Evolutionary conservation across 2,888 invertebrate species (phyloP).

Genomic region (Anoplius nigerrimus): DNA sequence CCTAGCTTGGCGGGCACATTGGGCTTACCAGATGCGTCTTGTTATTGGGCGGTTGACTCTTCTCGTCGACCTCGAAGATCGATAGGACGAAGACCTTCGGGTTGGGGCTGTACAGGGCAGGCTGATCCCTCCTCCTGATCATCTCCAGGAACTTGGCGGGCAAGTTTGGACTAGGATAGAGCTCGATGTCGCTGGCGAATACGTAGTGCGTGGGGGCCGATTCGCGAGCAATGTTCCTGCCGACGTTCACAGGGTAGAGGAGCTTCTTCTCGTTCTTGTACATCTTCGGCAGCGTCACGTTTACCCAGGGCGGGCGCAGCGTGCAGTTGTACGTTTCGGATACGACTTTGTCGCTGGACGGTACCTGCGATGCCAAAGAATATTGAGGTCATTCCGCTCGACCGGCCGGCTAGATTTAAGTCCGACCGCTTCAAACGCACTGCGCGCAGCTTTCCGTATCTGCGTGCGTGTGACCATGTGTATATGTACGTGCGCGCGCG

Average conservation of each 20-base stretch:
- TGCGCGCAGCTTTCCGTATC: no score
- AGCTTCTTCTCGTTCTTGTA: constrained; percentile 89
- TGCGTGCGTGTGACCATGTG: no score
- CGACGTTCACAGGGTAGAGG: constrained; percentile 93
- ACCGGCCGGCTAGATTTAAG: no score
- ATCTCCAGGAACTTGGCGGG: constrained; percentile 89
- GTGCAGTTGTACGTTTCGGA: constrained; percentile 84
- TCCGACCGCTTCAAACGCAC: no score
- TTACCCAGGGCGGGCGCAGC: constrained; percentile 82
- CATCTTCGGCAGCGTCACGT: constrained; percentile 80
- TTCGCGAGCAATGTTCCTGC: constrained; percentile 91
- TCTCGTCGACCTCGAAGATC: constrained; percentile 90
- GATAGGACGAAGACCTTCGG: constrained; percentile 90
- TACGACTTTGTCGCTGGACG: constrained; percentile 80
- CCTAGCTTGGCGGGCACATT: not conserved
- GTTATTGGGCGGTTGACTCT: constrained; percentile 70
- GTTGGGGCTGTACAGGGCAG: constrained; percentile 78
- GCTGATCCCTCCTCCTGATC: constrained; percentile 85
- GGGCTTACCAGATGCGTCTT: constrained; percentile 73
- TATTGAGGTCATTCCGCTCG: no score
- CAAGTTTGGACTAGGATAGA: constrained; percentile 90
- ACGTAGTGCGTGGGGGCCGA: constrained; percentile 88
- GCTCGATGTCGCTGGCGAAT: constrained; percentile 91
- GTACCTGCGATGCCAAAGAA: constrained; percentile 77
- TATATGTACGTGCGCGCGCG: no score